Evolutionary conservation across 2,888 invertebrate genomes (phyloP).

Genomic region (Bombylius major): DNA sequence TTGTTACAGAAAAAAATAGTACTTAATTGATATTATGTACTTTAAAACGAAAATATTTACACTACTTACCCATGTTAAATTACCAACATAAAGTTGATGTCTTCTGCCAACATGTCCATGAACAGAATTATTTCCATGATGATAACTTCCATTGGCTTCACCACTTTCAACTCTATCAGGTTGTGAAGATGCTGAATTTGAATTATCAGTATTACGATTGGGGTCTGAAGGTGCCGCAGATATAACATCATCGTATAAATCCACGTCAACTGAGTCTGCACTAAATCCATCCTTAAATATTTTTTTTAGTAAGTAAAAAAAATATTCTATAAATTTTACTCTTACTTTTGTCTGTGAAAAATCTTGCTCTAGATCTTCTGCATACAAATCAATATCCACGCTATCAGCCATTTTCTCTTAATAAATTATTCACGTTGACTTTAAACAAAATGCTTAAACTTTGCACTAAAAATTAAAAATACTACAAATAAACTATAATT

Average conservation of each 20-base stretch:
- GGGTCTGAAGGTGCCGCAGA: slow-evolving; percentile 71
- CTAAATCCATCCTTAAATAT: slow-evolving; percentile 33
- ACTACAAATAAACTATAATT: too few relatives aligned
- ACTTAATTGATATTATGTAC: too few relatives aligned
- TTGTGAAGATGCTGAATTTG: slow-evolving; percentile 45
- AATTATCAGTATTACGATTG: slow-evolving; percentile 41
- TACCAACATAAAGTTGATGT: slow-evolving; percentile 92
- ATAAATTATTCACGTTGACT: too few relatives aligned
- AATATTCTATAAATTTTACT: not conserved
- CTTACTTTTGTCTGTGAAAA: slow-evolving; percentile 59
- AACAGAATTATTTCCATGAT: slow-evolving; percentile 53
- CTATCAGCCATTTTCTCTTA: slow-evolving; percentile 73
- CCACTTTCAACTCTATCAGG: slow-evolving; percentile 44
- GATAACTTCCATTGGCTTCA: slow-evolving; percentile 62
- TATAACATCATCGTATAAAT: slow-evolving; percentile 92
- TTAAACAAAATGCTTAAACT: too few relatives aligned
- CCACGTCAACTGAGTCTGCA: slow-evolving; percentile 73
- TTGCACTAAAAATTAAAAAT: too few relatives aligned
- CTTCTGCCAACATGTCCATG: slow-evolving; percentile 62
- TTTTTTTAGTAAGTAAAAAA: not conserved
- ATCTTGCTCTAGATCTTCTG: slow-evolving; percentile 91
- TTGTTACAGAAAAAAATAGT: too few relatives aligned
- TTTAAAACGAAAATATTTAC: too few relatives aligned
- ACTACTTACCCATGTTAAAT: slow-evolving; percentile 83
- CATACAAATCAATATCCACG: slow-evolving; percentile 93